Conservation (phyloP, 53 echinoderm and acorn worm species). For the Astropecten irregularis region DNA sequence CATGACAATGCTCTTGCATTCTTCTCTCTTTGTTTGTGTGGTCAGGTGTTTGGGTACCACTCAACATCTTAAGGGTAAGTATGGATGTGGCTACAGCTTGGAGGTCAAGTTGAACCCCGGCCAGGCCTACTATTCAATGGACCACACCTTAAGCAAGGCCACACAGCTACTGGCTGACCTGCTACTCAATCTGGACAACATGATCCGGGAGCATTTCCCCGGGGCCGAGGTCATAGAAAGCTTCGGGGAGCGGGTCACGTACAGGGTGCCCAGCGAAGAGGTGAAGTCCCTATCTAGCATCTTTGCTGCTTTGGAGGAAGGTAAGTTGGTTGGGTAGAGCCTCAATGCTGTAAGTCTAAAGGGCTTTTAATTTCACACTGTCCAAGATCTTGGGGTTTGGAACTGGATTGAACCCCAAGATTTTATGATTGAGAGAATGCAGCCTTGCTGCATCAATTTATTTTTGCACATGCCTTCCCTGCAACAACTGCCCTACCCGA, state of each 20-base stretch:
- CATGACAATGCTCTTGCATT: too few species aligned
- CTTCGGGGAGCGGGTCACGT: slow-evolving; percentile 73
- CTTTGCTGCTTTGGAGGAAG: slow-evolving; percentile 70
- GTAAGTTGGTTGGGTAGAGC: not conserved
- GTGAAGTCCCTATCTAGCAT: slow-evolving; percentile 58
- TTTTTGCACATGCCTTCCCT: not conserved
- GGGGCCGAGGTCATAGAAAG: slow-evolving; percentile 69
- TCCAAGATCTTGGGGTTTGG: not conserved
- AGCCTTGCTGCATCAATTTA: too few species aligned
- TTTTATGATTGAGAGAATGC: not conserved
- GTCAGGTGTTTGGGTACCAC: slow-evolving; percentile 78
- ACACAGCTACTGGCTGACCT: slow-evolving; percentile 46
- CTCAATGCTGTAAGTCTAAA: too few species aligned
- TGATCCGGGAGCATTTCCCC: slow-evolving; percentile 49
- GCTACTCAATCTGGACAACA: slow-evolving; percentile 32
- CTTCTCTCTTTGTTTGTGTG: too few species aligned
- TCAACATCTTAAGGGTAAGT: slow-evolving; percentile 83
- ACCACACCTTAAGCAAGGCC: slow-evolving; percentile 26
- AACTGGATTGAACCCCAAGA: not conserved
- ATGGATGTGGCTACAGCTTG: slow-evolving; percentile 80
- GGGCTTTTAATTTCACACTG: not conserved
- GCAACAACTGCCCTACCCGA: not conserved
- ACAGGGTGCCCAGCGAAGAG: slow-evolving; percentile 62
- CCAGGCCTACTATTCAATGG: slow-evolving; percentile 43
- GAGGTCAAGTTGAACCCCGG: slow-evolving; percentile 78